Evolutionary conservation across 2,888 invertebrate genomes (phyloP).

Genomic region (Dolichomitus sp.): DNA sequence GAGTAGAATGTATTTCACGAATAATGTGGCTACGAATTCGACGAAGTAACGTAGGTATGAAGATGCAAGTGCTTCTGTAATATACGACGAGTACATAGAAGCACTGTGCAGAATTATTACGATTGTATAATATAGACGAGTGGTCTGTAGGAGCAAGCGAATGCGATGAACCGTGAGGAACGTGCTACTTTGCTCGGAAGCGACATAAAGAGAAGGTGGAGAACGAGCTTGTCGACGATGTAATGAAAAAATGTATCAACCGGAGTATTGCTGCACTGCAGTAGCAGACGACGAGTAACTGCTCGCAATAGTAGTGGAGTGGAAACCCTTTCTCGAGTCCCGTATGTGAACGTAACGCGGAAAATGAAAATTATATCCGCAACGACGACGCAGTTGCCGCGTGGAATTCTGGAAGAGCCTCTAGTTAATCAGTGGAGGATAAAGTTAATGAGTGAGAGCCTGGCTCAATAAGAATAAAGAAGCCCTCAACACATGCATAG

Average conservation of each 20-base stretch:
- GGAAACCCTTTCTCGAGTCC: slow-evolving; percentile 4
- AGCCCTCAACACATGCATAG: too few relatives aligned
- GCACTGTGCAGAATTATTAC: slow-evolving; percentile 59
- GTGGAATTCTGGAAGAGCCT: background rate
- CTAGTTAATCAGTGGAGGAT: background rate
- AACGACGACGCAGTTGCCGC: background rate
- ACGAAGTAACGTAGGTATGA: background rate
- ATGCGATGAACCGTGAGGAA: slow-evolving; percentile 49
- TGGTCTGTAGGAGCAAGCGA: slow-evolving; percentile 27
- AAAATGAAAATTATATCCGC: slow-evolving; percentile 5
- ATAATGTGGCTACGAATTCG: background rate
- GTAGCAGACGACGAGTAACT: slow-evolving; percentile 3
- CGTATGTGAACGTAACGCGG: background rate
- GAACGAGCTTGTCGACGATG: slow-evolving; percentile 48
- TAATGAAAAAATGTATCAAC: slow-evolving; percentile 57
- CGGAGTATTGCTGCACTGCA: slow-evolving; percentile 26
- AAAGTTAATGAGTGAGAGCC: too few relatives aligned
- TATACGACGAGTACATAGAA: slow-evolving; percentile 29
- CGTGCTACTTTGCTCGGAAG: slow-evolving; percentile 15
- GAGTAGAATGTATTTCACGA: background rate
- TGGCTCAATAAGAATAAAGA: too few relatives aligned
- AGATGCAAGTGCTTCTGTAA: slow-evolving; percentile 18
- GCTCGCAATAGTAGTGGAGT: background rate
- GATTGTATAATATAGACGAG: slow-evolving; percentile 41
- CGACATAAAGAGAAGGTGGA: background rate